phyloP scores from a whole-genome alignment of 2,888 invertebrate species.

The Agapostemon virescens region DNA sequence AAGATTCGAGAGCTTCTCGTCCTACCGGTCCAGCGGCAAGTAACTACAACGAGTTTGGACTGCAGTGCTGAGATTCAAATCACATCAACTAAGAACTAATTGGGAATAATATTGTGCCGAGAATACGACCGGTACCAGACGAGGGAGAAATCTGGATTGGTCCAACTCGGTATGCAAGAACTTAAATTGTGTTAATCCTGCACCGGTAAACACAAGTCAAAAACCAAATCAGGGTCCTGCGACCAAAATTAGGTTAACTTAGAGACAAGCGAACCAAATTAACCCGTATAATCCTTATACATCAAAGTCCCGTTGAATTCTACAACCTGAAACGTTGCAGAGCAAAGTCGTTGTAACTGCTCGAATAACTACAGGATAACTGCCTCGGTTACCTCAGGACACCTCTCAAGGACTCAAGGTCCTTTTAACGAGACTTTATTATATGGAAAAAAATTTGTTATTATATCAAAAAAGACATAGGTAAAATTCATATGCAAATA shows the following conservation, averaged over 20 bases:
- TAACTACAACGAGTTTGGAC: neutral
- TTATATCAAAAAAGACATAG: too few species aligned
- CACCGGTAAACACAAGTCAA: neutral
- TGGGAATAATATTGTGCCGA: conserved; percentile 1
- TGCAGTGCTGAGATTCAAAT: neutral
- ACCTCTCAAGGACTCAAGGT: too few species aligned
- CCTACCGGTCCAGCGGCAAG: neutral
- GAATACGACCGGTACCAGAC: neutral
- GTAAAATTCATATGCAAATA: too few species aligned
- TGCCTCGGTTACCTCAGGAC: too few species aligned
- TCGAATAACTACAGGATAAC: too few species aligned
- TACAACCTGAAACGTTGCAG: too few species aligned
- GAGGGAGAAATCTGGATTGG: neutral
- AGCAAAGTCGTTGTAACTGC: too few species aligned
- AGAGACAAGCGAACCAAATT: neutral
- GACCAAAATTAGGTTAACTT: neutral
- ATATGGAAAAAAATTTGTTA: too few species aligned
- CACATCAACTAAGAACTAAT: neutral
- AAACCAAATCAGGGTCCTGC: neutral
- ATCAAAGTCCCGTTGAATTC: too few species aligned
- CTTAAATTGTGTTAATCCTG: neutral
- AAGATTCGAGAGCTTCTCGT: neutral
- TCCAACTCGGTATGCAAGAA: neutral
- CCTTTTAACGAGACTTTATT: too few species aligned
- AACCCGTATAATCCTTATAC: too few species aligned